phyloP scores from a whole-genome alignment of 2,797 vertebrate species.

The Neomorphus geoffroyi region DNA sequence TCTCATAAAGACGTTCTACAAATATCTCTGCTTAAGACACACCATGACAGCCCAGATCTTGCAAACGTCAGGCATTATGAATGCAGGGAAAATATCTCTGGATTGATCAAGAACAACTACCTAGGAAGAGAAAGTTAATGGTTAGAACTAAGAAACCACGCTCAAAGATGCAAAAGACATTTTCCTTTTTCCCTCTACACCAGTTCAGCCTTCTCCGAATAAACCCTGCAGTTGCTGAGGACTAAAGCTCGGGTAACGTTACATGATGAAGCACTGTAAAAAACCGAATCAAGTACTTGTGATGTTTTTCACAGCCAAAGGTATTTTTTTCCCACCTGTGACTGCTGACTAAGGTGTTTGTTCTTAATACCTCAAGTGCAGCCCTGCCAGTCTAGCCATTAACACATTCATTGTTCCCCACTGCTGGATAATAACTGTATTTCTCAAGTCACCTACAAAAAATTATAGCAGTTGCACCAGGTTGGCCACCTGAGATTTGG shows the following conservation, averaged over 20 bases:
- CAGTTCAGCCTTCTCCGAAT: not conserved
- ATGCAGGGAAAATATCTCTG: not conserved
- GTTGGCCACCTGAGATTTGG: slow-evolving; percentile 8
- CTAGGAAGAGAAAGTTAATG: not conserved
- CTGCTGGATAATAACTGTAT: slow-evolving; percentile 13
- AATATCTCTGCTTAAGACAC: not conserved
- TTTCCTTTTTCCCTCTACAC: not conserved
- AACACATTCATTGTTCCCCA: slow-evolving; percentile 17
- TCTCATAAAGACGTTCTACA: not conserved
- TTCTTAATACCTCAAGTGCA: slow-evolving; percentile 2
- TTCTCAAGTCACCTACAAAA: slow-evolving; percentile 59
- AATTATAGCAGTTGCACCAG: slow-evolving; percentile 35
- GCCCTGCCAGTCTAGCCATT: slow-evolving; percentile 14
- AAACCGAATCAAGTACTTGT: not conserved
- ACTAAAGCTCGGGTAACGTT: not conserved
- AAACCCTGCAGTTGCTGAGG: not conserved
- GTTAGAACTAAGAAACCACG: not conserved
- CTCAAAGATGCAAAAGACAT: not conserved
- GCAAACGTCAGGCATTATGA: not conserved
- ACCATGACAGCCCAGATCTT: not conserved
- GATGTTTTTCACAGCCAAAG: slow-evolving; percentile 32
- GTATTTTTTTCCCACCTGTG: not conserved
- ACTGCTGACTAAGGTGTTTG: slow-evolving; percentile 48
- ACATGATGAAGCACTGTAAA: not conserved
- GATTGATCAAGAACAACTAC: not conserved